These are phyloP conservation scores for Axea sp. DNA, from an alignment of 2,888 invertebrate species.

Conservation along the genomic window DNA sequence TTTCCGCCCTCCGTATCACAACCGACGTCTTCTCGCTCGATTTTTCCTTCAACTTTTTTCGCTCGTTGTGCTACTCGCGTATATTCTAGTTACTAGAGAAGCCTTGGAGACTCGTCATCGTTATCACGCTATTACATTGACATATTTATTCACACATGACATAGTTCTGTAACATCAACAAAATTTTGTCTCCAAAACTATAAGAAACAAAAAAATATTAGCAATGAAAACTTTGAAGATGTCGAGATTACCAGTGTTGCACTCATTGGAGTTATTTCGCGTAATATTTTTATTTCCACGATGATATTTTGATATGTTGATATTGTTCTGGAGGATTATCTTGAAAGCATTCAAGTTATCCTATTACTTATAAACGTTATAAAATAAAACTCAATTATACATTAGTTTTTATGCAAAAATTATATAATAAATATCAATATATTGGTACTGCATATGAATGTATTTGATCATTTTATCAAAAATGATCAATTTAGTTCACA, in stretches of 20 bases:
- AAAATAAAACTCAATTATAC: too few species aligned
- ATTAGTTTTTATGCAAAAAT: too few species aligned
- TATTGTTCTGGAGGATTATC: too few species aligned
- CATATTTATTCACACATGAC: constrained; percentile 54
- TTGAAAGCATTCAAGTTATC: too few species aligned
- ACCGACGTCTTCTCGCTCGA: constrained; percentile 67
- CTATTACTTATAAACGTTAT: too few species aligned
- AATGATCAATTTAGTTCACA: too few species aligned
- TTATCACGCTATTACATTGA: constrained; percentile 50
- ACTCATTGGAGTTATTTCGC: constrained; percentile 16
- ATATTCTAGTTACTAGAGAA: constrained; percentile 56
- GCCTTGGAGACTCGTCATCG: constrained; percentile 52
- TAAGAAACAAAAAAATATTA: constrained; percentile 8
- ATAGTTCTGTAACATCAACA: constrained; percentile 50
- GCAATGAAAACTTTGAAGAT: constrained; percentile 33
- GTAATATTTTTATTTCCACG: constrained; percentile 7
- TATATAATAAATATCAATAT: too few species aligned
- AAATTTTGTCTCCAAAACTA: constrained; percentile 29
- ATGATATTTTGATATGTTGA: constrained; percentile 16
- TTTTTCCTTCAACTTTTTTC: constrained; percentile 68
- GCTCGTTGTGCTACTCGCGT: constrained; percentile 48
- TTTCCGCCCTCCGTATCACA: constrained; percentile 62
- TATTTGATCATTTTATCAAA: too few species aligned
- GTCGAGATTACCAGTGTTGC: background rate
- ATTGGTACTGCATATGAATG: too few species aligned